These are phyloP conservation scores for Subanguina moxae DNA, from an alignment of 1,140 invertebrate genomes.

Conservation along the genomic window DNA sequence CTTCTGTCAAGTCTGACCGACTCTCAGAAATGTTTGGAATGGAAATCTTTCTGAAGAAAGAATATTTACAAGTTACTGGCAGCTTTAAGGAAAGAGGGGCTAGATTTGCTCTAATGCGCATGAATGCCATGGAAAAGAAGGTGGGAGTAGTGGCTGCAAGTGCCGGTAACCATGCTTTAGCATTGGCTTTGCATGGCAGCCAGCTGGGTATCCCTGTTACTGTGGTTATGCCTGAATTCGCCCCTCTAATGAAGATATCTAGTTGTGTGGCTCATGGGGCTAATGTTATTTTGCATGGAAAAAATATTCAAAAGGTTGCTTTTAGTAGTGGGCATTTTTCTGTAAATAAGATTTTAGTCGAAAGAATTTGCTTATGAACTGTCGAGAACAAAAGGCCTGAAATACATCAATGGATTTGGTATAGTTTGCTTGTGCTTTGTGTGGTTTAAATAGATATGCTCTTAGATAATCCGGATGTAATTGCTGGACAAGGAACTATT, in stretches of 20 bases:
- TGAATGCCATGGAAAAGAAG: slow-evolving; percentile 62
- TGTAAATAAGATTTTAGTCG: slow-evolving; percentile 62
- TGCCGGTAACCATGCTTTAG: slow-evolving; percentile 78
- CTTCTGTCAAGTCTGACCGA: slow-evolving; percentile 65
- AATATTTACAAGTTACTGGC: slow-evolving; percentile 83
- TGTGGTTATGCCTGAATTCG: slow-evolving; percentile 85
- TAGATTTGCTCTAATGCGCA: slow-evolving; percentile 73
- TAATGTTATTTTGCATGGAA: slow-evolving; percentile 75
- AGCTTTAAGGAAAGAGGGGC: slow-evolving; percentile 90
- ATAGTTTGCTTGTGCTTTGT: slow-evolving; percentile 57
- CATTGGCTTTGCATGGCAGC: slow-evolving; percentile 79
- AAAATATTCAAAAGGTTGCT: slow-evolving; percentile 73
- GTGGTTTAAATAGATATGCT: background rate
- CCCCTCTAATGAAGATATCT: slow-evolving; percentile 87
- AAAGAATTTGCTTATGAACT: slow-evolving; percentile 73
- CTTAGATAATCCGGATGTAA: slow-evolving; percentile 72
- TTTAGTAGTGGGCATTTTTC: background rate
- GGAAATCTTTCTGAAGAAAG: slow-evolving; percentile 85
- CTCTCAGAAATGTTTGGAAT: slow-evolving; percentile 74
- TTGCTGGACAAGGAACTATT: slow-evolving; percentile 86
- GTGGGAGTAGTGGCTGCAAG: slow-evolving; percentile 79
- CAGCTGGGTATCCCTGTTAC: slow-evolving; percentile 76
- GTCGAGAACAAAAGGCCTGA: slow-evolving; percentile 69
- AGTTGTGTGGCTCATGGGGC: slow-evolving; percentile 78
- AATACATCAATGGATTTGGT: slow-evolving; percentile 86